These are phyloP conservation scores for Diadumene lineata DNA, from an alignment of 92 coral and sea anemone genomes.

Conservation along the genomic window DNA sequence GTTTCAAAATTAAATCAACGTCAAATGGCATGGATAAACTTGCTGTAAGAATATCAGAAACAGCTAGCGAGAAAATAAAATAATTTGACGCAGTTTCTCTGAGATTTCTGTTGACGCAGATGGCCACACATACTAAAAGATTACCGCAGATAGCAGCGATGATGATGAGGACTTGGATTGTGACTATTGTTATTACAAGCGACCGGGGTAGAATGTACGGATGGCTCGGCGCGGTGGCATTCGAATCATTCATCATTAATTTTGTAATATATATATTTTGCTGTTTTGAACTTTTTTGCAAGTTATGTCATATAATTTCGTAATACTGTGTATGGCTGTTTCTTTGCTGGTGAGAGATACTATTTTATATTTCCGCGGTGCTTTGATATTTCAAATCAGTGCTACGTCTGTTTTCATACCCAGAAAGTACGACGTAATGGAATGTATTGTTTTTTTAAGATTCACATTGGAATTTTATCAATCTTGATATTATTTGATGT, in stretches of 20 bases:
- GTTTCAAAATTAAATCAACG: constrained; percentile 61
- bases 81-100: constrained; percentile 77
- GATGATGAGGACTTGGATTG: constrained; percentile 55
- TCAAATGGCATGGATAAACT: constrained; percentile 90
- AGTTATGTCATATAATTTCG: no score
- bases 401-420: no score
- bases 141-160: constrained; percentile 77
- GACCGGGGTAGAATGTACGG: background rate
- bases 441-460: no score
- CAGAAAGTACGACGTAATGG: no score
- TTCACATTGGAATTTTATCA: no score
- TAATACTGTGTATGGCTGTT: no score
- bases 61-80: constrained; percentile 83
- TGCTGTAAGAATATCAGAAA: constrained; percentile 88
- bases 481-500: no score
- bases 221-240: background rate
- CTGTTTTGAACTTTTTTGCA: no score
- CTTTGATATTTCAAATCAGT: no score
- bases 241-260: constrained; percentile 8
- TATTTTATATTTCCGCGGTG: no score
- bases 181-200: constrained; percentile 22
- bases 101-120: constrained; percentile 65
- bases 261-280: background rate
- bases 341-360: no score
- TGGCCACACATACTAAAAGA: constrained; percentile 80